Evolutionary conservation across 2,888 invertebrate genomes (phyloP), one percentile per base, ranked within the genome.

Genomic region (Agrochola litura): DNA sequence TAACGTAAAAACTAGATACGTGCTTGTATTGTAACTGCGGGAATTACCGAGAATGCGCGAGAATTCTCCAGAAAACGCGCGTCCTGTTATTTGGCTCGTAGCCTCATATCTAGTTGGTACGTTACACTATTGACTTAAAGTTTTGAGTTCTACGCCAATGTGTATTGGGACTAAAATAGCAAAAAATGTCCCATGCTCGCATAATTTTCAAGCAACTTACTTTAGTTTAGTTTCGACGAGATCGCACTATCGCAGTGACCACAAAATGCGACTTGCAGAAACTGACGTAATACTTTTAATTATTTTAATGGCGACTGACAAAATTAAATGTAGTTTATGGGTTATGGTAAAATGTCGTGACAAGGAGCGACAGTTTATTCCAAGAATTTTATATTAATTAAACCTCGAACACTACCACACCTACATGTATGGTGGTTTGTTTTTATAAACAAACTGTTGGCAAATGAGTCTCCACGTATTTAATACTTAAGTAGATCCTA

Each of bases 271-370:
- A 6, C 4, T 41, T 25, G 49, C n/a, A n/a, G 16, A 9, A 12
- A 41, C 12, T 79, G 63, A 76, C 65, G 77, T 73, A 37, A 77
- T 25, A 63, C 0, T 43, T 52, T 77, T 61, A 46, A 79, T 76
- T 83, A 81, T 66, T 78, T 80, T 70, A 81, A 83, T 74, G 49
- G 49, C 6, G n/a, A 30, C 43, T n/a, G 10, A 37, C 46, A 61
- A 69, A 66, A 22, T 72, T 46, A 46, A 58, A 67, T 73, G 43
- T 66, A 37, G 19, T 54, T 22, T 56, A n/a, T 19, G 5, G 49
- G 43, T 75, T 79, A 79, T 65, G 22, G 61, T 61, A 25, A n/a
- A 70, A 74, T 81, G 60, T 71, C 84, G 86, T 83, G 88, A 76
- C 81, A 54, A 12, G 37, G 30, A 30, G 37, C 49, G 16, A 56